Evolutionary conservation across 2,888 invertebrate genomes (phyloP).

Genomic region (Phalera bucephala): DNA sequence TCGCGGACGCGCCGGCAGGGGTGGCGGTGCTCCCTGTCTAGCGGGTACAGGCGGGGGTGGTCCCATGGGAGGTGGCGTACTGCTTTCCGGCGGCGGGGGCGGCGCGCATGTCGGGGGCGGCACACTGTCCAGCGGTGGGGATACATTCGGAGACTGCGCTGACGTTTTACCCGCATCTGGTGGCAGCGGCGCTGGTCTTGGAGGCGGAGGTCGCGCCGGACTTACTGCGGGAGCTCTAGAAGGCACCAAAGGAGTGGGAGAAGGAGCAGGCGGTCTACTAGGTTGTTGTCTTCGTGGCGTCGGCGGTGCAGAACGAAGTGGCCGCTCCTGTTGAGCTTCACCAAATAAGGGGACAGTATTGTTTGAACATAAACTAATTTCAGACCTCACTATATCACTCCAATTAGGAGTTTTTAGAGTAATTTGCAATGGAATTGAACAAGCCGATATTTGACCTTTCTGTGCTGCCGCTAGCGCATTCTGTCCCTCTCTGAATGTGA

Average conservation of each 20-base stretch:
- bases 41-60: constrained; percentile 80
- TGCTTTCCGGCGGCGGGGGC: constrained; percentile 65
- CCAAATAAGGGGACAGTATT: constrained; percentile 91
- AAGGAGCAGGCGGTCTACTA: constrained; percentile 85
- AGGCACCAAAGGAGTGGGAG: constrained; percentile 74
- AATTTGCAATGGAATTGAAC: constrained; percentile 86
- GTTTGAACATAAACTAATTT: constrained; percentile 92
- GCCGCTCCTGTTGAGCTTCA: constrained; percentile 58
- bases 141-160: constrained; percentile 61
- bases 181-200: constrained; percentile 80
- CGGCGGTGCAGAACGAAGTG: constrained; percentile 71
- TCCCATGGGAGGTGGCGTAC: constrained; percentile 60
- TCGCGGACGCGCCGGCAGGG: constrained; percentile 85
- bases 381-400: constrained; percentile 91
- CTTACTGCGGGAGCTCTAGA: constrained; percentile 71
- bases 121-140: constrained; percentile 62
- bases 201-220: constrained; percentile 83
- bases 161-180: constrained; percentile 70
- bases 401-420: constrained; percentile 93
- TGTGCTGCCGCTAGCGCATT: constrained; percentile 90
- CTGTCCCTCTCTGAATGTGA: constrained; percentile 95
- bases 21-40: constrained; percentile 84
- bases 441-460: constrained; percentile 83
- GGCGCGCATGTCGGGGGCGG: constrained; percentile 87
- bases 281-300: constrained; percentile 79